Base-by-base conservation (phyloP, 2,888 invertebrate species). In the Mesorhabditis spiculigera region DNA sequence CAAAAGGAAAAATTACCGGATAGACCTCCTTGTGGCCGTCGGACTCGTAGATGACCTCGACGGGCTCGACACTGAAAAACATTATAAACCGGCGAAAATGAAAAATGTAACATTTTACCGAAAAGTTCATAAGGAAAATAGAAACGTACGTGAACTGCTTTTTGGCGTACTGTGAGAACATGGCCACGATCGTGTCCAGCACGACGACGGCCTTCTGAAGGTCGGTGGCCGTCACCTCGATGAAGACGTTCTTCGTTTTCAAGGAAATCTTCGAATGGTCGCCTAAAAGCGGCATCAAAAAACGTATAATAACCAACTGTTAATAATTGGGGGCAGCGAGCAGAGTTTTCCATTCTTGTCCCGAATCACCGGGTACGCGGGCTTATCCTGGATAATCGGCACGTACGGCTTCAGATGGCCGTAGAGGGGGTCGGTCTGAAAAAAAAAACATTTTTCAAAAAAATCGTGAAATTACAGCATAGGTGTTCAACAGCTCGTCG, bases 241-340 rank as follows among this genome's bases (percentile, higher is more conserved):
- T 96, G 87, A 98, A 93, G 44, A 99, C 92, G 89, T 99, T 98
- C 86, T 92, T 93, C 0, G 98, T 98, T 70, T 92, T 88, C 4
- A 95, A 88, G 0, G 93, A 92, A 77, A 99, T 95, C 89, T 95
- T 96, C 2, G 94, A 92, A 87, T 93, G 95, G 86, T 98, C 91
- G 3, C 96, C 88, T 88, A 77, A 45, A 61, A 69, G 5, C n/a
- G 10, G 8, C 28, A 43, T 13, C 43, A 8, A 65, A 43, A 8
- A 8, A 43, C n/a, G 5, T 16, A 43, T 1, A 43, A 43, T 68
- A 28, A 13, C 65, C 5, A 61, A 88, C 89, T 92, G 87, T 99
- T 99, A 81, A 98, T 98, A 74, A 99, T 93, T 0, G 98, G 98
- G 2, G 98, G 98, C 89, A 99, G 89, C 0, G 97, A 98, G 13